A percentile compares a stretch with the other conserved stretches of the same genome.
These are phyloP conservation scores for Agrotis clavis DNA, from an alignment of 2,888 invertebrate genomes.

Conservation along the genomic window DNA sequence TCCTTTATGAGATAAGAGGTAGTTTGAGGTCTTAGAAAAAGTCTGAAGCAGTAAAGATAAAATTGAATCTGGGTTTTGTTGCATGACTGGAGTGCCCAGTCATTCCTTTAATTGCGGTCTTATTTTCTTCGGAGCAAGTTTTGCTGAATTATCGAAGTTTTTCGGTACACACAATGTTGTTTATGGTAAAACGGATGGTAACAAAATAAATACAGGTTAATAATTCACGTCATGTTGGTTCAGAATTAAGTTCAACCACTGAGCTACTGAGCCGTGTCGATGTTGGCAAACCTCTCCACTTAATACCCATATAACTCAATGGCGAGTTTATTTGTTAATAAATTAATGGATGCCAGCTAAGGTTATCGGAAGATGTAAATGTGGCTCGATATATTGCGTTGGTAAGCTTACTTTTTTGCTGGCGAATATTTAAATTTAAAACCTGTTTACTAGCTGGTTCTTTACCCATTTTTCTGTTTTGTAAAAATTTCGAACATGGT, in stretches of 20 bases:
- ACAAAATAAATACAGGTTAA: constrained; percentile 39
- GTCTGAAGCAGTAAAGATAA: constrained; percentile 10
- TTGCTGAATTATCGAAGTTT: neutral
- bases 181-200: constrained; percentile 2
- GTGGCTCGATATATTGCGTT: constrained; percentile 35
- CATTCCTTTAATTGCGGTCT: constrained; percentile 35
- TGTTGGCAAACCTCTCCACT: constrained; percentile 49
- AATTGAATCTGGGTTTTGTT: constrained; percentile 28
- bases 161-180: neutral
- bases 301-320: constrained; percentile 36
- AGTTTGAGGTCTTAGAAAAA: constrained; percentile 23
- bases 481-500: neutral
- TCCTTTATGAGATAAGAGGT: constrained; percentile 31
- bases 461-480: constrained; percentile 6
- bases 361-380: constrained; percentile 43
- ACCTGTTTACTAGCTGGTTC: constrained; percentile 42
- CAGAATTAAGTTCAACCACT: constrained; percentile 48
- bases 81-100: constrained; percentile 24
- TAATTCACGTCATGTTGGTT: constrained; percentile 45
- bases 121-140: neutral
- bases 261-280: constrained; percentile 32
- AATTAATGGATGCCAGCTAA: constrained; percentile 51
- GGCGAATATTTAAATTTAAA: constrained; percentile 20
- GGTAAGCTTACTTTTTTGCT: constrained; percentile 16
- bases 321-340: constrained; percentile 53